Base-by-base conservation (phyloP, 2,888 invertebrate species). In the Sicus ferrugineus region DNA sequence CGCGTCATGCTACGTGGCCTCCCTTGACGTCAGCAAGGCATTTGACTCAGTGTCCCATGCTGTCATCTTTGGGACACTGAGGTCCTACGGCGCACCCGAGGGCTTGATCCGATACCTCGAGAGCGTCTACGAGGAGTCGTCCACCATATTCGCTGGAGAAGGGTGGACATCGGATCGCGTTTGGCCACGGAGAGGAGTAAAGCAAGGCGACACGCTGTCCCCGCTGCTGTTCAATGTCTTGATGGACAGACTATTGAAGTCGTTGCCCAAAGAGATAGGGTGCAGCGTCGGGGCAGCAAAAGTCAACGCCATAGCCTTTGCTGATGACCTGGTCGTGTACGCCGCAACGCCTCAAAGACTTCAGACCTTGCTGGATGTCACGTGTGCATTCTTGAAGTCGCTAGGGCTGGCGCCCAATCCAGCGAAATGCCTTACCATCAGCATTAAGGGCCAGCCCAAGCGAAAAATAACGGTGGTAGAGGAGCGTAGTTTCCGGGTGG, bases 21-120 rank as follows among this genome's bases (percentile, higher is more conserved):
- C 46, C 9, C 11, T 62, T 14, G 62, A 62, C 62, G 28, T 62
- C 5, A 42, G 62, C 4, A 62, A 62, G 46, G 62, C 62, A 2
- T 62, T 62, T 62, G 59, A 59, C 59, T 59, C 59, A 31, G 59
- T 59, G 42, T 59, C 59, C 6, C 59, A 34, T 23, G 1, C 19
- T 59, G 34, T 21, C 9, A 59, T 59, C 42, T 34, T 38, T 5
- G 59, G 19, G 59, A 23, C 42, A 59, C 59, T 59, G 19, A 14
- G 34, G 34, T n/a, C n/a, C 11, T 59, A 14, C 23, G 59, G 59
- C 1, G 34, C 42, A 6, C 59, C 59, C 16, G 2, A 1, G 2
- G 59, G 19, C 4, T 59, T 5, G 14, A 14, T 59, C 2, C 38
- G 38, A 4, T 59, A 59, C 23, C 21, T 31, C 34, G 21, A 19